Evolutionary conservation across 2,113 vertebrate species (phyloP).

Genomic region (Anguilla japonica): DNA sequence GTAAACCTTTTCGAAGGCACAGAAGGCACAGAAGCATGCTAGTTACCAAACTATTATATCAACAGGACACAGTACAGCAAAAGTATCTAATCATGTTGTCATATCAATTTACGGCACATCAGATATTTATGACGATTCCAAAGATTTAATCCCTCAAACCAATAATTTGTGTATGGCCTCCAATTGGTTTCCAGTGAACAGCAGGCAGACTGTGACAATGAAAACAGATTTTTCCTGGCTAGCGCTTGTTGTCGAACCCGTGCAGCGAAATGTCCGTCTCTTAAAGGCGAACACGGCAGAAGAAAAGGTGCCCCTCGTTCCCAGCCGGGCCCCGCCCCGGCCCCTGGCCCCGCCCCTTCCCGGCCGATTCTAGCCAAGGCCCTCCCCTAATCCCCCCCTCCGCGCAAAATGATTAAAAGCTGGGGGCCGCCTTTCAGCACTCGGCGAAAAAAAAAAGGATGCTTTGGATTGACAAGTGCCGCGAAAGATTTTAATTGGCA

Average conservation of each 20-base stretch:
- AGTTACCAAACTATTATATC: no score
- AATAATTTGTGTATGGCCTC: no score
- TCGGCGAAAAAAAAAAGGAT: background rate
- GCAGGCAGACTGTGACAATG: background rate
- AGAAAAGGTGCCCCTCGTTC: background rate
- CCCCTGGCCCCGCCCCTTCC: conserved; percentile 1
- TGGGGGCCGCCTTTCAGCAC: conserved; percentile 24
- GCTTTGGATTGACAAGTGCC: conserved; percentile 31
- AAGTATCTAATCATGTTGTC: no score
- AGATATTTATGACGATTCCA: no score
- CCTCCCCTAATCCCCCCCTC: conserved; percentile 25
- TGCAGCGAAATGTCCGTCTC: no score
- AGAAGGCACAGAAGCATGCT: no score
- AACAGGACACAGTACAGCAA: no score
- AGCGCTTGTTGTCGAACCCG: no score
- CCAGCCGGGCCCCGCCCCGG: background rate
- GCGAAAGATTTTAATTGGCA: conserved; percentile 24
- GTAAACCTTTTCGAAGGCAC: background rate
- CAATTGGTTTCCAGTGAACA: background rate
- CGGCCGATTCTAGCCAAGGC: conserved; percentile 18
- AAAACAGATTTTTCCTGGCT: no score
- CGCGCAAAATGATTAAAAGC: conserved; percentile 29
- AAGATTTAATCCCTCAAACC: no score
- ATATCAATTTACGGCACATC: no score
- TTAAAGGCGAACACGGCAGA: background rate